Percentiles rank a stretch among this genome's conserved stretches.
Conservation (phyloP, 2,888 invertebrate species). For the Tenthredo distinguenda region DNA sequence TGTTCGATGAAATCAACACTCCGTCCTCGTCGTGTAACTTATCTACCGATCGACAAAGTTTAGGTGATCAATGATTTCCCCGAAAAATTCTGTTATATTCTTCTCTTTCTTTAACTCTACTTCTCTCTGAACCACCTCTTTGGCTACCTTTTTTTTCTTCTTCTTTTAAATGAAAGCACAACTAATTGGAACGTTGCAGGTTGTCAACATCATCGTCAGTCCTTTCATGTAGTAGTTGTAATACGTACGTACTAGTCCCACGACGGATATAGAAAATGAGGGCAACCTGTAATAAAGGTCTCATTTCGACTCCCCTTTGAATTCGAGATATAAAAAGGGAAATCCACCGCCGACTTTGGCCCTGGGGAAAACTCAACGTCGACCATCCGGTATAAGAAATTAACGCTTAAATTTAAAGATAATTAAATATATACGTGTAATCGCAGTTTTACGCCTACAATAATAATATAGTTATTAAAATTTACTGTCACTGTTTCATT, state of each 20-base stretch:
- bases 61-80: background rate
- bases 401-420: background rate
- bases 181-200: conserved; percentile 44
- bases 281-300: conserved; percentile 46
- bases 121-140: background rate
- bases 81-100: background rate
- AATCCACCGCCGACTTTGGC: conserved; percentile 29
- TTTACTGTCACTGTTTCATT: background rate
- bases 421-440: conserved; percentile 6
- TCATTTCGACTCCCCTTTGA: conserved; percentile 48
- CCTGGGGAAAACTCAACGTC: background rate
- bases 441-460: background rate
- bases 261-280: conserved; percentile 42
- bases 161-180: conserved; percentile 38
- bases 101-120: background rate
- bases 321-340: conserved; percentile 18
- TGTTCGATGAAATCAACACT: background rate
- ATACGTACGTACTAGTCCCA: conserved; percentile 12
- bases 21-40: background rate
- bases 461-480: background rate
- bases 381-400: background rate
- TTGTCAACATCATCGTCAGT: conserved; percentile 41
- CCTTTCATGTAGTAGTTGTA: conserved; percentile 17
- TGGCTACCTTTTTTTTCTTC: background rate
- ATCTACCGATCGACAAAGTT: background rate